Evolutionary conservation across 2,888 invertebrate genomes (phyloP).

Genomic region (Caenorhabditis imperialis): DNA sequence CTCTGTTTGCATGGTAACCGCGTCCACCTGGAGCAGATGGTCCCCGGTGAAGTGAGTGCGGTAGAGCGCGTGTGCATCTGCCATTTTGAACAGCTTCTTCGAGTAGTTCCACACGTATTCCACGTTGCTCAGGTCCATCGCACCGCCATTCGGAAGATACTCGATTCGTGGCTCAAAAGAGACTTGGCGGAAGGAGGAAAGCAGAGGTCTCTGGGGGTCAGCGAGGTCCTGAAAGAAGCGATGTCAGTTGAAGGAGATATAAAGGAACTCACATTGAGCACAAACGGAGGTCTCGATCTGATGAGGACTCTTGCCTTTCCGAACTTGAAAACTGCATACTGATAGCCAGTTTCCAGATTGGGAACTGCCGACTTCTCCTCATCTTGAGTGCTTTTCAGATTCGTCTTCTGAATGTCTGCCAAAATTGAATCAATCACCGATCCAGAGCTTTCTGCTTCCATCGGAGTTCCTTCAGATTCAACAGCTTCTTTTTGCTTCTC

Average conservation of each 20-base stretch:
- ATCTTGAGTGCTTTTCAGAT: too few species aligned
- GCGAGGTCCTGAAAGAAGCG: too few species aligned
- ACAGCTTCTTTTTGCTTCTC: too few species aligned
- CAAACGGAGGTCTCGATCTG: constrained; percentile 37
- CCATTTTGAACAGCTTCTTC: constrained; percentile 36
- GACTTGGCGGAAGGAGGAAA: background rate
- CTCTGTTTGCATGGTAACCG: constrained; percentile 18
- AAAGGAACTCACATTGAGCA: too few species aligned
- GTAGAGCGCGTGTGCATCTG: constrained; percentile 33
- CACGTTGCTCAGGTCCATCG: constrained; percentile 41
- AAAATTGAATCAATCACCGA: too few species aligned
- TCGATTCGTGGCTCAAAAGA: constrained; percentile 51
- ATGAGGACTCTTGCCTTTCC: constrained; percentile 23
- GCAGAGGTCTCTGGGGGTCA: background rate
- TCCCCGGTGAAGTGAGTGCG: constrained; percentile 22
- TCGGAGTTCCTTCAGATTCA: too few species aligned
- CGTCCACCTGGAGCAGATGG: constrained; percentile 39
- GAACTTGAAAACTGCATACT: constrained; percentile 38
- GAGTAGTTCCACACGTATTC: constrained; percentile 53
- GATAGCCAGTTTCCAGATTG: constrained; percentile 14
- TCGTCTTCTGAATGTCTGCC: too few species aligned
- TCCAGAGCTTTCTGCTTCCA: too few species aligned
- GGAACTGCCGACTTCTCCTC: background rate
- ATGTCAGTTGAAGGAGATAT: too few species aligned
- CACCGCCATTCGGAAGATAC: constrained; percentile 50